Conservation (phyloP, 2,797 vertebrate species). For the Channa striata region DNA sequence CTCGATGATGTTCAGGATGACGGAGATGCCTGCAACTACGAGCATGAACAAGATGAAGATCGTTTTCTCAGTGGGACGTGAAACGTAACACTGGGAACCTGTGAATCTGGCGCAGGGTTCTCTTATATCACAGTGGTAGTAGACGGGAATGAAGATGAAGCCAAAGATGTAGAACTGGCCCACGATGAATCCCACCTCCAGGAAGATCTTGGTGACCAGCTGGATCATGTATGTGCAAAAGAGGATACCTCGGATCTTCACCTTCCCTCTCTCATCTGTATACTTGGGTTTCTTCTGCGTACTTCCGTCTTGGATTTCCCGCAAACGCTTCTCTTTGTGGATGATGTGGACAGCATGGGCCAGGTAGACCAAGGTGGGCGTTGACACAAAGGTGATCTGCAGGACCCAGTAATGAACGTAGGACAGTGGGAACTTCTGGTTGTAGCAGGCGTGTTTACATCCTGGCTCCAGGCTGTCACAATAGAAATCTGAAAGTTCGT, state of each 20-base stretch:
- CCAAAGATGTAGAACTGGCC: slow-evolving; percentile 93
- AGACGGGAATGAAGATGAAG: slow-evolving; percentile 76
- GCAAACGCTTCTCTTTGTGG: slow-evolving; percentile 86
- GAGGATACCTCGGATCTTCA: slow-evolving; percentile 87
- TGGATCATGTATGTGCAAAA: slow-evolving; percentile 89
- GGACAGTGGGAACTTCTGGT: slow-evolving; percentile 92
- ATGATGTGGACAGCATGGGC: slow-evolving; percentile 82
- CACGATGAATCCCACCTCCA: slow-evolving; percentile 89
- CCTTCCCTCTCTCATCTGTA: slow-evolving; percentile 81
- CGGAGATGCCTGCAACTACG: slow-evolving; percentile 88
- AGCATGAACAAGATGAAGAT: slow-evolving; percentile 94
- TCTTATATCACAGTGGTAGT: slow-evolving; percentile 80
- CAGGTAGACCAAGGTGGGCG: slow-evolving; percentile 79
- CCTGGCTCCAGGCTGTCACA: slow-evolving; percentile 90
- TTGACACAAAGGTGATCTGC: slow-evolving; percentile 89
- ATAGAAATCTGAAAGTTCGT: slow-evolving; percentile 88
- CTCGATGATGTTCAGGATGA: slow-evolving; percentile 89
- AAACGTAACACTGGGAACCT: slow-evolving; percentile 88
- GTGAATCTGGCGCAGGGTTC: slow-evolving; percentile 78
- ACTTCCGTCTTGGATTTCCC: slow-evolving; percentile 46
- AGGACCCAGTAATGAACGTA: slow-evolving; percentile 94
- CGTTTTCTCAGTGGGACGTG: slow-evolving; percentile 92
- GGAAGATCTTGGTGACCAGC: slow-evolving; percentile 87
- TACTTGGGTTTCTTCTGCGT: slow-evolving; percentile 77
- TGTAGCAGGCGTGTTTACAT: slow-evolving; percentile 89